A percentile compares a stretch with the other conserved stretches of the same genome.
These are phyloP conservation scores for Phenganax stokvisi DNA, from an alignment of 92 coral and sea anemone genomes.

Conservation along the genomic window DNA sequence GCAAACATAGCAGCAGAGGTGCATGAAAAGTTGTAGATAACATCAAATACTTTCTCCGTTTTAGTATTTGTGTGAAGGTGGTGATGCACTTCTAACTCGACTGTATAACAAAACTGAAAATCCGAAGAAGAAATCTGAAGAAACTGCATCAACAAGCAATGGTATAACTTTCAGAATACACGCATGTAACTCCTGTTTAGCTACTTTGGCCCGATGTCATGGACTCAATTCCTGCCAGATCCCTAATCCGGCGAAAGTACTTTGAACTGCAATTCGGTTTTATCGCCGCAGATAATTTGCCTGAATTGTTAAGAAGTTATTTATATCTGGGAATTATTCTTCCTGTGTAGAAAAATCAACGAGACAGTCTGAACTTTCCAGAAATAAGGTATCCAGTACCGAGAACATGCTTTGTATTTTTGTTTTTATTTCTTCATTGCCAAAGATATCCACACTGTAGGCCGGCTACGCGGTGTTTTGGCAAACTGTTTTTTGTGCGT, in stretches of 20 bases:
- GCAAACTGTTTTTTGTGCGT: too few relatives aligned
- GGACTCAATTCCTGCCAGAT: too few relatives aligned
- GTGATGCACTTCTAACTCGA: slow-evolving; percentile 62
- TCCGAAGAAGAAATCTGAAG: slow-evolving; percentile 13
- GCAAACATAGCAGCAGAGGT: not conserved
- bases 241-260: too few relatives aligned
- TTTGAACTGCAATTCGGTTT: too few relatives aligned
- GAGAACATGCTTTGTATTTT: too few relatives aligned
- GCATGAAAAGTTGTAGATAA: not conserved
- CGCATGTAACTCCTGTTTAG: not conserved
- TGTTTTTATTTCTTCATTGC: too few relatives aligned
- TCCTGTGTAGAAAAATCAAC: not conserved
- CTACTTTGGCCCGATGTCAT: too few relatives aligned
- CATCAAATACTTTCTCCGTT: not conserved
- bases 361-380: not conserved
- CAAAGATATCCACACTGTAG: too few relatives aligned
- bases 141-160: slow-evolving; percentile 20
- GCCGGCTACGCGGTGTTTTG: too few relatives aligned
- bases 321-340: not conserved
- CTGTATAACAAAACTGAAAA: slow-evolving; percentile 60
- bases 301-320: not conserved
- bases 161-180: not conserved
- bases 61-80: slow-evolving; percentile 79
- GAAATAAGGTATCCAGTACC: not conserved
- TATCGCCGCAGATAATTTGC: too few relatives aligned